Percentiles rank a stretch among this genome's conserved stretches.
Conservation (phyloP, 2,888 invertebrate species). For the Xylota sylvarum region DNA sequence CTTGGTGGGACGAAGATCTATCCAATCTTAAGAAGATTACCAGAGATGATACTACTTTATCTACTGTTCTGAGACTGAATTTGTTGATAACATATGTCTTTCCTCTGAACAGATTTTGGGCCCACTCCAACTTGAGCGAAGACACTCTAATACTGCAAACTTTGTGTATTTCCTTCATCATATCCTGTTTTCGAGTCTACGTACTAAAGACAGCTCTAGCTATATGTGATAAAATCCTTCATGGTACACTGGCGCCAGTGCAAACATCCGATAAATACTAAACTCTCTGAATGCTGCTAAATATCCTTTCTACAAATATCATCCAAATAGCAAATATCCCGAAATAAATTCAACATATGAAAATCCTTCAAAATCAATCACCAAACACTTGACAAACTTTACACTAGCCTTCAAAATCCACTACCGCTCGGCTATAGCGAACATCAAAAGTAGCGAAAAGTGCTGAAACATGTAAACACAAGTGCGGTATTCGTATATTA, state of each 20-base stretch:
- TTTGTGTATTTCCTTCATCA: background rate
- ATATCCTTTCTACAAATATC: constrained; percentile 27
- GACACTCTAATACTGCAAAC: too few species aligned
- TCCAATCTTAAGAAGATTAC: too few species aligned
- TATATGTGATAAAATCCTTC: constrained; percentile 44
- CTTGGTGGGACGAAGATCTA: too few species aligned
- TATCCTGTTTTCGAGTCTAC: background rate
- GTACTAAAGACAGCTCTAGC: background rate
- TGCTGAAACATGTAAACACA: constrained; percentile 56
- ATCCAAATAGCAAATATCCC: constrained; percentile 22
- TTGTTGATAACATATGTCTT: too few species aligned
- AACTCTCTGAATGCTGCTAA: background rate
- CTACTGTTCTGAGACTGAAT: too few species aligned
- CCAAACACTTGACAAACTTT: constrained; percentile 60
- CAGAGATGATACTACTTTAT: too few species aligned
- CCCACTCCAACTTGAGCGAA: too few species aligned
- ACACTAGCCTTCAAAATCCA: constrained; percentile 32
- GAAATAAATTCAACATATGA: constrained; percentile 46
- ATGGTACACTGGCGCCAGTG: constrained; percentile 2
- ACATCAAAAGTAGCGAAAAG: constrained; percentile 67
- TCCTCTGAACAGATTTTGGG: too few species aligned
- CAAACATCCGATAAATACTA: constrained; percentile 19
- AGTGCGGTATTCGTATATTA: constrained; percentile 48
- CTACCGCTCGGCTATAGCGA: constrained; percentile 14
- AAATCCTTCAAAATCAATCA: constrained; percentile 60